A percentile compares a stretch with the other conserved stretches of the same genome.
phyloP scores from a whole-genome alignment of 2,113 vertebrate species.

The Dicentrarchus labrax region DNA sequence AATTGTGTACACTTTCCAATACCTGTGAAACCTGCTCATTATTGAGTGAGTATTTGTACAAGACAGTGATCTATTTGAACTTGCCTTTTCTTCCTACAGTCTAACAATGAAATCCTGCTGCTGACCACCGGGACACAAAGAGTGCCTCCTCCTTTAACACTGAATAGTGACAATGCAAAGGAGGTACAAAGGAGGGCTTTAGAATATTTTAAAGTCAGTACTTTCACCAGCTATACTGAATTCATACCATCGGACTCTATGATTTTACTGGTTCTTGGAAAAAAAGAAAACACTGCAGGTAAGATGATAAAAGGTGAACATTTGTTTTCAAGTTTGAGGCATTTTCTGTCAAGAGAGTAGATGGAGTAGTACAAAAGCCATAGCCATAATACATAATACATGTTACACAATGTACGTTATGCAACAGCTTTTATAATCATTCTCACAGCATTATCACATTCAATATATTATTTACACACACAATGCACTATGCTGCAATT shows the following conservation, averaged over 20 bases:
- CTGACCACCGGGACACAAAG: accelerated
- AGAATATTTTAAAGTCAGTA: slow-evolving; percentile 22
- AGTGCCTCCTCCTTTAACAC: accelerated
- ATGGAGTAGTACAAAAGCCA: not conserved
- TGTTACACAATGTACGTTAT: not conserved
- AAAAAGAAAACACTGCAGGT: slow-evolving; percentile 55
- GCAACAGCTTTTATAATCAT: not conserved
- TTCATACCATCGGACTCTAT: slow-evolving; percentile 32
- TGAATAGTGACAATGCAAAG: slow-evolving; percentile 55
- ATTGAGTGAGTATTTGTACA: not conserved
- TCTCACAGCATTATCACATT: not conserved
- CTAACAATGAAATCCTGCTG: slow-evolving; percentile 78
- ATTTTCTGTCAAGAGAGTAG: not conserved
- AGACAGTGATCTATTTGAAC: slow-evolving; percentile 15
- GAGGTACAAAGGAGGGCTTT: slow-evolving; percentile 70
- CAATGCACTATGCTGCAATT: not conserved
- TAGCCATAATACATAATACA: not conserved
- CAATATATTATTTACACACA: not conserved
- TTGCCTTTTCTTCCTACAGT: slow-evolving; percentile 59
- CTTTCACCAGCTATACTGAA: slow-evolving; percentile 83
- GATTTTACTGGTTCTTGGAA: slow-evolving; percentile 64
- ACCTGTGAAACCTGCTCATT: not conserved
- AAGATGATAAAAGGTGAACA: not conserved
- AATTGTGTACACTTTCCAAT: not conserved
- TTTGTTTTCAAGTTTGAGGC: not conserved